Evolutionary conservation across 1,140 invertebrate species (phyloP).

Genomic region (Drosophila pseudoananassae): DNA sequence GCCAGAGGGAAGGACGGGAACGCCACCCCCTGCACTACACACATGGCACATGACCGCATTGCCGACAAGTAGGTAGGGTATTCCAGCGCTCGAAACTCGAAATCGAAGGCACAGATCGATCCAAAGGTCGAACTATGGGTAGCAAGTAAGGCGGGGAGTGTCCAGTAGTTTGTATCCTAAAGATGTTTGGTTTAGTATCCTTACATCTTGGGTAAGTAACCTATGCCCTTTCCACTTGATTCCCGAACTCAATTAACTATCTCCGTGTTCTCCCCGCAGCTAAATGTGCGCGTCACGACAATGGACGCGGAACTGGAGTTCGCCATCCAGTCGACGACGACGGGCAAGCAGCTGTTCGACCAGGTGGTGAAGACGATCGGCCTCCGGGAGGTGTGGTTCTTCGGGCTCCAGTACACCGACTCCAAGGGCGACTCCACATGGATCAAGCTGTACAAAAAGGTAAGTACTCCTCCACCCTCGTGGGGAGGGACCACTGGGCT

Average conservation of each 20-base stretch:
- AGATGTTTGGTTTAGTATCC: neutral
- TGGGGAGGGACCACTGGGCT: neutral
- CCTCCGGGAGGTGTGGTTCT: conserved; percentile 99
- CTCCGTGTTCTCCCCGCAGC: conserved; percentile 85
- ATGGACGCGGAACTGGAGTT: conserved; percentile 99
- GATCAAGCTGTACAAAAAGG: conserved; percentile 99
- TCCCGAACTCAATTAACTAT: neutral
- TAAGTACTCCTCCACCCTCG: conserved; percentile 83
- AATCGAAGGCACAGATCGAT: no score
- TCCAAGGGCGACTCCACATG: conserved; percentile 98
- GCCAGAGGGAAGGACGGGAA: conserved; percentile 1
- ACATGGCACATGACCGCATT: neutral
- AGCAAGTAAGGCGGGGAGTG: no score
- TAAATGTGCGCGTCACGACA: conserved; percentile 99
- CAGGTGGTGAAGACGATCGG: conserved; percentile 99
- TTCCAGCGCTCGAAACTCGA: neutral
- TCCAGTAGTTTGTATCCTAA: neutral
- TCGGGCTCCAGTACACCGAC: conserved; percentile 99
- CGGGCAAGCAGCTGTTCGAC: conserved; percentile 99
- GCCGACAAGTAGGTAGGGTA: conserved; percentile 7
- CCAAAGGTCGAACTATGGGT: no score
- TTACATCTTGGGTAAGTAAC: neutral
- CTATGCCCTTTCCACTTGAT: no score
- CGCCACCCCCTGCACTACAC: neutral
- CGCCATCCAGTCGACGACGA: conserved; percentile 99